Base-by-base conservation (phyloP, 1,140 invertebrate genomes). In the Ylistrum balloti region DNA sequence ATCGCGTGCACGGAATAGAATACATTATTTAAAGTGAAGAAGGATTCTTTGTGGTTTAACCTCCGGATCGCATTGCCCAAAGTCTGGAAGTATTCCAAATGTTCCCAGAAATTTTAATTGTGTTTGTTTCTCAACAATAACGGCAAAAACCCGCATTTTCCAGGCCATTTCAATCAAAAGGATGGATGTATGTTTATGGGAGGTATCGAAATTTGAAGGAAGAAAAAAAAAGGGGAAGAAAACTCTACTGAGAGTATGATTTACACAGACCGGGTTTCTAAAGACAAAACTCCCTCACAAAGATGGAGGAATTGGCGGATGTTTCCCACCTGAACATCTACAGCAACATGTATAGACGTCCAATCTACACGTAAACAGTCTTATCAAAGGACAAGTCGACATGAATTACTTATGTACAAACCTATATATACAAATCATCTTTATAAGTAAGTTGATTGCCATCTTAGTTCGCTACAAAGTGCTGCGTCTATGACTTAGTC, bases 21-120 rank as follows among this genome's bases (percentile, higher is more conserved):
- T 74, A 74, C 56, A 74, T 74, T 74, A 74, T 74, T 74, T 74
- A 74, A n/a, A 74, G n/a, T 7, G 56, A 28, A 74, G 56, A 74
- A 5, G 22, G n/a, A 45, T 45, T 74, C 56, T 74, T 5, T 28
- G 56, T n/a, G 56, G 56, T 74, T 74, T 17, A 74, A 74, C 9
- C 56, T 28, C 56, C 56, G n/a, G 56, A 28, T 74, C n/a, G 9
- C 56, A 28, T 74, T 74, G 56, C 56, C 28, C 56, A 74, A 74
- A 74, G n/a, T 74, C 56, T 74, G 56, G 56, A 74, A n/a, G 13
- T 28, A 9, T 28, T 74, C 56, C 56, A 74, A 74, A 22, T 3
- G 28, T n/a, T 74, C n/a, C 5, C n/a, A 28, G 56, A 74, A 74
- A n/a, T 74, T 74, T 28, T 3, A 74, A 28, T 74, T 74, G 56